Conservation (phyloP, 2,888 invertebrate genomes). For the Apamea crenata region DNA sequence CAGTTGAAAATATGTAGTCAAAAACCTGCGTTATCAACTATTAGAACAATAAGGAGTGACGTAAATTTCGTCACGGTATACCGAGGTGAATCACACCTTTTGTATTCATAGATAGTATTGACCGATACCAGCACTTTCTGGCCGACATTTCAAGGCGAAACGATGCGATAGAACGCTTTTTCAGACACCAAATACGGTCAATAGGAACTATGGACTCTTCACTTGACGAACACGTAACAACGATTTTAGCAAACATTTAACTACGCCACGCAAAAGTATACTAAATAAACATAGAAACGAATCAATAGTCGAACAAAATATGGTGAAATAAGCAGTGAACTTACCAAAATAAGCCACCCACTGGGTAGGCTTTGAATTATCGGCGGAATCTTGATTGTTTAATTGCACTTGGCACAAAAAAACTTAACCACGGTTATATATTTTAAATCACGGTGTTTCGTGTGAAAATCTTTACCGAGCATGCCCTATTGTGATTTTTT, state of each 20-base stretch:
- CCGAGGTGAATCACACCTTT: conserved; percentile 66
- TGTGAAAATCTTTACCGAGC: conserved; percentile 87
- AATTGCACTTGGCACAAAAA: conserved; percentile 90
- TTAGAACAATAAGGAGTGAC: conserved; percentile 68
- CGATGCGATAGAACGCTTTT: conserved; percentile 42
- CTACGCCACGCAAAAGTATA: conserved; percentile 17
- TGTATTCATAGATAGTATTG: conserved; percentile 45
- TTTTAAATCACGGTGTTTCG: conserved; percentile 85
- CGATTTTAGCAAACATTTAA: conserved; percentile 26
- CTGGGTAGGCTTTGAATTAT: conserved; percentile 94
- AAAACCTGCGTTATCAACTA: conserved; percentile 27
- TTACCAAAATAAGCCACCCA: conserved; percentile 94
- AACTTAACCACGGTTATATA: conserved; percentile 87
- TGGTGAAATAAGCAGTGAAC: conserved; percentile 72
- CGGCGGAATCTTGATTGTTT: conserved; percentile 95
- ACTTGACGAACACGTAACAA: conserved; percentile 20
- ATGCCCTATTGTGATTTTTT: conserved; percentile 87
- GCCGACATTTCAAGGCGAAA: conserved; percentile 63
- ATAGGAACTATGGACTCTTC: conserved; percentile 18
- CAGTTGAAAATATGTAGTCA: conserved; percentile 4
- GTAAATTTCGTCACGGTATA: conserved; percentile 71
- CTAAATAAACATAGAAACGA: conserved; percentile 33
- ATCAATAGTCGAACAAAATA: conserved; percentile 36
- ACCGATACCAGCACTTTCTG: conserved; percentile 37
- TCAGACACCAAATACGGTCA: conserved; percentile 40